A percentile compares a stretch with the other conserved stretches of the same genome.
phyloP scores from a whole-genome alignment of 2,797 vertebrate species.

The Microtus obscurus region DNA sequence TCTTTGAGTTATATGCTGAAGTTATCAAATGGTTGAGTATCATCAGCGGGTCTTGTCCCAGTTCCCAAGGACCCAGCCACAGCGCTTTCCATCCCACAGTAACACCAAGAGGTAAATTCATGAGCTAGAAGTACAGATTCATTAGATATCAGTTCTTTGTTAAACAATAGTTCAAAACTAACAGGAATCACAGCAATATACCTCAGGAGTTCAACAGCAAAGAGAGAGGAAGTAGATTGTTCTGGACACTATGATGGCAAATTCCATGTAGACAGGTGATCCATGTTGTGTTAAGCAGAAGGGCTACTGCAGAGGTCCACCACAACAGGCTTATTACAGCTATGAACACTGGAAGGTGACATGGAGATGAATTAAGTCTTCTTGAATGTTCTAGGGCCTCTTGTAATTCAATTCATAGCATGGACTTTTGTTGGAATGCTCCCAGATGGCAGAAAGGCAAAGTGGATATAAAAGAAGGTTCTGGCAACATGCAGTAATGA shows the following conservation, averaged over 20 bases:
- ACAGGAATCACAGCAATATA: neutral
- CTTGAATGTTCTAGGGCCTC: neutral
- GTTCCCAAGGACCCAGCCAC: neutral
- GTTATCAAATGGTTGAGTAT: neutral
- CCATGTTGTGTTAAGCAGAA: constrained; percentile 86
- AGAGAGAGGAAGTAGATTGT: constrained; percentile 76
- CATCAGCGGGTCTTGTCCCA: neutral
- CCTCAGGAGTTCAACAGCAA: constrained; percentile 64
- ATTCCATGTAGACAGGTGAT: constrained; percentile 83
- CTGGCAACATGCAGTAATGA: neutral
- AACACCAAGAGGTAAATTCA: neutral
- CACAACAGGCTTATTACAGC: constrained; percentile 64
- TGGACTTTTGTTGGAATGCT: constrained; percentile 60
- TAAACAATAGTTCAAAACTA: constrained; percentile 56
- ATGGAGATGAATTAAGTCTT: constrained; percentile 1
- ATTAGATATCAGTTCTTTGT: constrained; percentile 65
- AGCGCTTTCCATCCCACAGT: neutral
- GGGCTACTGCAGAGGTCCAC: constrained; percentile 45
- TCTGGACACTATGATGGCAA: constrained; percentile 63
- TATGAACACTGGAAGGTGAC: constrained; percentile 40
- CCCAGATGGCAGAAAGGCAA: neutral
- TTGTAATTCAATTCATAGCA: constrained; percentile 62
- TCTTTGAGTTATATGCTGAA: neutral
- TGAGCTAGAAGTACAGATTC: neutral
- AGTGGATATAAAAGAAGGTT: neutral